Base-by-base conservation (phyloP, 2,797 vertebrate species). In the Leuciscus waleckii region DNA sequence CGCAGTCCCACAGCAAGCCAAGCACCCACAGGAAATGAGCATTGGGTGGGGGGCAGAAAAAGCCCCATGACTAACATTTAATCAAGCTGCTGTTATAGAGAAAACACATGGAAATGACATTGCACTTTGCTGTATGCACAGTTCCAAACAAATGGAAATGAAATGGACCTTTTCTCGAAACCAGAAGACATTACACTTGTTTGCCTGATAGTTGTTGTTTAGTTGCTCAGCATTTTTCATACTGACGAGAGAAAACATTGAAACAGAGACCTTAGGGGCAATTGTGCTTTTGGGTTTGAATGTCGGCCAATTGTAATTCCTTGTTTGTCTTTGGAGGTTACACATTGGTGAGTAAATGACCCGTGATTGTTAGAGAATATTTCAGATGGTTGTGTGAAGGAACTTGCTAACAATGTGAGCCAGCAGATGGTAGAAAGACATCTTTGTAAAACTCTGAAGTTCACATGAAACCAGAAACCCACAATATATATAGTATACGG, bases 11-110 rank as follows among this genome's bases (percentile, higher is more conserved):
- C 84, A 89, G 81, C 81, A 79, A 49, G 85, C 89, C 81, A 79
- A 49, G 85, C 89, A 93, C 83, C 87, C 93, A 86, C 91, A 94
- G 93, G 94, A 95, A 94, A 93, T 94, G 92, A 92, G 92, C 93
- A 81, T 87, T 1, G 92, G 92, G 91, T 92, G 91, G 92, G 92
- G 89, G 90, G 88, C 5, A 69, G 19, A 89, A 83, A 90, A 91
- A 91, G 85, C 90, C 87, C 77, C 90, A 88, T 87, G 90, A 92
- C 88, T 91, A 91, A 87, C 77, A 86, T 82, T 85, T 85, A 85
- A 85, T 88, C 79, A 81, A 76, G 73, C 84, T 86, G 43, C 79
- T 78, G 54, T 88, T 37, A 46, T 76, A 61, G 32, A n/a, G 73
- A 87, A 79, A 90, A 84, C 29, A 84, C 65, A 76, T 86, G 89